Conservation (phyloP, 2,113 vertebrate genomes). For the Rattus norvegicus region DNA sequence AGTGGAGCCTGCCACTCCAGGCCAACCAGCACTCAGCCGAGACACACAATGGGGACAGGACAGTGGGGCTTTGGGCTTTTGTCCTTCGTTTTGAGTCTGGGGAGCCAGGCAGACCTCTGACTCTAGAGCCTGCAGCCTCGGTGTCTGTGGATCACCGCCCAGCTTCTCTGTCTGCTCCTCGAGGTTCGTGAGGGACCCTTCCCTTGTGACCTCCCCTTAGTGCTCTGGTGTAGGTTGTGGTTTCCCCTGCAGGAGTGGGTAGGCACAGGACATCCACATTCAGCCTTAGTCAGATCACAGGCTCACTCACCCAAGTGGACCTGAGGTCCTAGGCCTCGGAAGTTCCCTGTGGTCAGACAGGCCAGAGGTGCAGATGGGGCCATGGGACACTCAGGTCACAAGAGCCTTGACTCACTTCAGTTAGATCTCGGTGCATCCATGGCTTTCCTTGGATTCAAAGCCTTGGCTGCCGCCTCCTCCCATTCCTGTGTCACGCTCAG, state of each 20-base stretch:
- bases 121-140: not conserved
- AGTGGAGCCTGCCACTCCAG: not conserved
- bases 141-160: not conserved
- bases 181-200: not conserved
- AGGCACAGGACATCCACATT: fast-evolving
- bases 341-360: fast-evolving
- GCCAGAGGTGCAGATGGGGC: not conserved
- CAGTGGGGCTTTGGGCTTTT: not conserved
- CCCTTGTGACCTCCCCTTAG: not conserved
- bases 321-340: not conserved
- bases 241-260: not conserved
- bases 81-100: not conserved
- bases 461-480: not conserved
- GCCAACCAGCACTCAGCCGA: not conserved
- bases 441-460: not conserved
- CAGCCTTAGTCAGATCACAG: not conserved
- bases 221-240: not conserved
- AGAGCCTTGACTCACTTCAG: not conserved
- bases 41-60: not conserved
- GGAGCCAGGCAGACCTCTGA: not conserved
- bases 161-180: not conserved
- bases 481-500: not conserved
- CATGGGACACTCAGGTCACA: not conserved
- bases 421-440: no score
- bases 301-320: not conserved